Percentiles rank a stretch among this genome's conserved stretches.
Conservation (phyloP, 2,113 vertebrate species). For the zebrafish (Danio rerio) region DNA sequence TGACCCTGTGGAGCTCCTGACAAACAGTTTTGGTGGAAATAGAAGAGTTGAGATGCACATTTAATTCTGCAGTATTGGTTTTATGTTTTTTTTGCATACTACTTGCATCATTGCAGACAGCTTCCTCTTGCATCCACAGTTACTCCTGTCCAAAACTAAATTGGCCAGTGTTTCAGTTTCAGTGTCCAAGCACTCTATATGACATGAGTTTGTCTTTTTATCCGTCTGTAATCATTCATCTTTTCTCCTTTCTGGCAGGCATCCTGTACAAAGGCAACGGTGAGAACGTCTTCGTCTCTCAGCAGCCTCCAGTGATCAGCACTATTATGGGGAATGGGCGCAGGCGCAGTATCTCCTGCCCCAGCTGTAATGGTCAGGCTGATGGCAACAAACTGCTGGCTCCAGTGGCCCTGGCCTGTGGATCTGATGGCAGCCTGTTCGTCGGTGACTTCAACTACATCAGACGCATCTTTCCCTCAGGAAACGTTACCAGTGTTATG, state of each 20-base stretch:
- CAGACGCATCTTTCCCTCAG: slow-evolving; percentile 94
- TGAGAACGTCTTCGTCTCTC: slow-evolving; percentile 96
- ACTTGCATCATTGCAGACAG: too few species aligned
- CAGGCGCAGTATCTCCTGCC: slow-evolving; percentile 95
- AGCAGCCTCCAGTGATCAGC: slow-evolving; percentile 92
- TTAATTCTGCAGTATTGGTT: too few species aligned
- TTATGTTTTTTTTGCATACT: too few species aligned
- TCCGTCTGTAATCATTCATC: background rate
- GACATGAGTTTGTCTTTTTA: too few species aligned
- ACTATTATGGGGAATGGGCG: slow-evolving; percentile 98
- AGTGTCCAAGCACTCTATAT: too few species aligned
- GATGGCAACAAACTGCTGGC: slow-evolving; percentile 97
- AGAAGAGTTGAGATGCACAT: too few species aligned
- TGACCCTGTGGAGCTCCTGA: too few species aligned
- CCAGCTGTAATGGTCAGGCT: slow-evolving; percentile 96
- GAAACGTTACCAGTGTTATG: slow-evolving; percentile 96
- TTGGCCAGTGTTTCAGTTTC: too few species aligned
- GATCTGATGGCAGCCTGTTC: slow-evolving; percentile 94
- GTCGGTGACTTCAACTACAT: slow-evolving; percentile 99
- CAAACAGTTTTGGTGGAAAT: too few species aligned
- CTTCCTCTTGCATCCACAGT: too few species aligned
- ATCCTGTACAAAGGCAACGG: slow-evolving; percentile 97
- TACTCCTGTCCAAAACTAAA: too few species aligned
- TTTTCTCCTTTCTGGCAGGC: slow-evolving; percentile 70
- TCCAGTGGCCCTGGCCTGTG: slow-evolving; percentile 91